A percentile compares a stretch with the other conserved stretches of the same genome.
phyloP scores from a whole-genome alignment of 2,797 vertebrate genomes.

The Podargus strigoides region DNA sequence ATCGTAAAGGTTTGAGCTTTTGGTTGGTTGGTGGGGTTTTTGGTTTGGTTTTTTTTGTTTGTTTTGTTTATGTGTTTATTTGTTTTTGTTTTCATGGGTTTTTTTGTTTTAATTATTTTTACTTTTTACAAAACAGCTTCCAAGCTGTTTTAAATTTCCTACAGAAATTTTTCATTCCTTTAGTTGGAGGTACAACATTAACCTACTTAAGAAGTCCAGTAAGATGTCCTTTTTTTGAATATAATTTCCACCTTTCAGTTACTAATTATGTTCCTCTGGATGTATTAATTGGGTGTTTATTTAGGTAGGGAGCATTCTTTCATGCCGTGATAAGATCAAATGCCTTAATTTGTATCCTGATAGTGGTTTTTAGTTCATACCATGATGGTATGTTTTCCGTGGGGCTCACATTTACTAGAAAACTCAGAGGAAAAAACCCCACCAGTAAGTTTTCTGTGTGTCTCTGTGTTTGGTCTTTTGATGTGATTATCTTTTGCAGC shows the following conservation, averaged over 20 bases:
- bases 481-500: background rate
- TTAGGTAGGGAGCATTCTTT: background rate
- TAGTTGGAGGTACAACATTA: background rate
- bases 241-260: background rate
- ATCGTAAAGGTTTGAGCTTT: background rate
- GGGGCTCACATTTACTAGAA: background rate
- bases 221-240: background rate
- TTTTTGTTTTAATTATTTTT: too few species aligned
- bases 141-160: background rate
- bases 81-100: too few species aligned
- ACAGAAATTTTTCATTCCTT: background rate
- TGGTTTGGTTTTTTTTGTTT: too few species aligned
- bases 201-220: background rate
- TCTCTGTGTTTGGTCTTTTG: background rate
- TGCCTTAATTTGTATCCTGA: background rate
- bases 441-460: background rate
- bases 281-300: background rate
- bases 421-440: background rate
- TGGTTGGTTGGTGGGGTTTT: too few species aligned
- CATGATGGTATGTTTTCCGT: background rate
- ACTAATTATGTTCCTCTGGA: background rate
- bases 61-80: background rate
- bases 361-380: background rate
- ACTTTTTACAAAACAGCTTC: background rate
- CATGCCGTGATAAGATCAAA: background rate